Base-by-base conservation (phyloP, 2,888 invertebrate genomes). In the Drosophila robusta region DNA sequence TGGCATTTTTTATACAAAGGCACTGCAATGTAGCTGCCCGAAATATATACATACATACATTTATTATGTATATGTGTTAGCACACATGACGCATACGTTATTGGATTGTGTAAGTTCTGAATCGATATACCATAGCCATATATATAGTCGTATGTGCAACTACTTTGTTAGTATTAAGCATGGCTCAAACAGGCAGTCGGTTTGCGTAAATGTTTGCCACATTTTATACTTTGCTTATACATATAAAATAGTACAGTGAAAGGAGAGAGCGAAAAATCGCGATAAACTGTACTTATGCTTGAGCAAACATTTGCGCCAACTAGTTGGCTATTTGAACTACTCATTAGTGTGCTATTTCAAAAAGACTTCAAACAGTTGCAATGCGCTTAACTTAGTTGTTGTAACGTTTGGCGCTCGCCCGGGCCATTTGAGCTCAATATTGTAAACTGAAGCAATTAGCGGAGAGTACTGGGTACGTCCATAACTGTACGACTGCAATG, bases 371-470 rank as follows among this genome's bases (percentile, higher is more conserved):
- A 85, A 71, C 65, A 70, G 77, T 79, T 86, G 73, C 77, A 80
- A 86, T 68, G 71, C 67, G 63, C 74, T 70, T 60, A 55, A 60
- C 32, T 62, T 54, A 72, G 56, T 75, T 67, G 36, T 74, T 66
- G 69, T 65, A 67, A 70, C 55, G 47, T 72, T 82, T 60, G 70
- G 69, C 74, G 63, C 57, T 60, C 58, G 61, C 57, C 47, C 45
- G 55, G 68, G 78, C 54, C 51, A 61, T 58, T 39, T 65, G 51
- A 66, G 63, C 57, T 75, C 41, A 52, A 58, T 66, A 56, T 80
- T 88, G 70, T 73, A 77, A 85, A 87, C 82, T 81, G 70, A 85
- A 85, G 85, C 85, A 89, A 85, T 85, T 85, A 75, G 75, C 68
- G 71, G 70, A 70, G 51, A 57, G 88, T 79, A 85, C 70, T 87